Conservation (phyloP, 2,113 vertebrate genomes). For the Nibea coibor region DNA sequence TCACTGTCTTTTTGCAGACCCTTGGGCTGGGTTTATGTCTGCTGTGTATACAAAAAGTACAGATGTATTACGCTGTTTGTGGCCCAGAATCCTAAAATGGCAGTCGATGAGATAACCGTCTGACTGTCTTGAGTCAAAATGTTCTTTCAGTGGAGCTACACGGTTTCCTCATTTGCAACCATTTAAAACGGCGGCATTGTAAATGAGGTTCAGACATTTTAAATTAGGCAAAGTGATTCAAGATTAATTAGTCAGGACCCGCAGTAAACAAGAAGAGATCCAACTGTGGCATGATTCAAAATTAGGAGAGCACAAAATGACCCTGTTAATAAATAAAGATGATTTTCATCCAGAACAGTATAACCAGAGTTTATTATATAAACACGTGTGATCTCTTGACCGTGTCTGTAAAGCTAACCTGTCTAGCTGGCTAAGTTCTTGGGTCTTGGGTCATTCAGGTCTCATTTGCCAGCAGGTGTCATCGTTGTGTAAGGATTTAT, state of each 20-base stretch:
- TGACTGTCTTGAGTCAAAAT: background rate
- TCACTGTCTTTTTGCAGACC: background rate
- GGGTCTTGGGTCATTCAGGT: background rate
- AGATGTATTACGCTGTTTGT: background rate
- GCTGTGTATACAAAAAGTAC: background rate
- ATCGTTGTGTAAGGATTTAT: slow-evolving; percentile 51
- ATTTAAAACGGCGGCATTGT: slow-evolving; percentile 3
- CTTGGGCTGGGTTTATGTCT: background rate
- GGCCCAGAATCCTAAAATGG: background rate
- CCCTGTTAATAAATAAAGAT: slow-evolving; percentile 1
- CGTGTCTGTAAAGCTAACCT: background rate
- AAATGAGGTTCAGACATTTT: slow-evolving; percentile 21
- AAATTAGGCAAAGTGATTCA: slow-evolving; percentile 13
- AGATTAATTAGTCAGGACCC: slow-evolving; percentile 35
- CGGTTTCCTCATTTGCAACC: slow-evolving; percentile 17
- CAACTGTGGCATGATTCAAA: background rate
- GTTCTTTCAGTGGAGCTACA: background rate
- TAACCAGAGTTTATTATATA: too few species aligned
- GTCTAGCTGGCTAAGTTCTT: background rate
- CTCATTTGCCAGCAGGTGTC: slow-evolving; percentile 58
- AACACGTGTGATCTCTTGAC: background rate
- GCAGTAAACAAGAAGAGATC: slow-evolving; percentile 12
- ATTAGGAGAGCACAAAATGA: background rate
- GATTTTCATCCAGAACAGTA: background rate
- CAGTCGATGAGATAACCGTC: background rate